Evolutionary conservation across 2,113 vertebrate species (phyloP), one percentile per base, ranked within the genome.

Genomic region (Rhea americana): DNA sequence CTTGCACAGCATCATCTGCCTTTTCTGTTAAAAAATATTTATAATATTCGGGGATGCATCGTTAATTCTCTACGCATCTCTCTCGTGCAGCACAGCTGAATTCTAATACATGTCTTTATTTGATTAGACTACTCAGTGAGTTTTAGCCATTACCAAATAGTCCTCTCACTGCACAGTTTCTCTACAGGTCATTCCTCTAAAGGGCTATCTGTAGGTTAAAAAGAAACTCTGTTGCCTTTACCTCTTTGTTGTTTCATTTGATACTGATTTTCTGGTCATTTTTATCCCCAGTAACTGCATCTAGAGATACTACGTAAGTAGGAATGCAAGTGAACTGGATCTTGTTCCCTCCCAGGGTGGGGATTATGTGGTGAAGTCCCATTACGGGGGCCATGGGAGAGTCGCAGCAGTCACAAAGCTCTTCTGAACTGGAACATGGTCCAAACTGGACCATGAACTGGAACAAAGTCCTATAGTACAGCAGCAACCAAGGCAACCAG

Each of bases 71-170:
- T 53, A 30, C 24, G 55, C 7, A 7, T 55, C 43, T 79, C 28
- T 80, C 55, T 72, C 43, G 30, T 19, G 28, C 41, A 84, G 35
- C 51, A 76, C 25, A 61, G 73, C 16, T 85, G 59, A 85, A 88
- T 90, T 90, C 62, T 58, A 82, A 73, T 1, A 7, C 51, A 43
- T 2, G 21, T 71, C 30, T 89, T 93, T 41, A 74, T 37, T 80
- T 41, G 50, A 63, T 91, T 77, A 87, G 84, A 67, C 37, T 95
- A 47, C 74, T 95, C 39, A 61, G 75, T 50, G 82, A 74, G 22
- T 88, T 83, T 74, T 73, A 92, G 47, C 75, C 65, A 71, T 87
- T 91, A 80, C 39, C 83, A 90, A 88, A 93, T 25, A 61, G 3
- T 84, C 28, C 11, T 72, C 53, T 65, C 65, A 43, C 18, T 70